Base-by-base conservation (phyloP, 2,888 invertebrate genomes). In the Patella ulyssiponensis region DNA sequence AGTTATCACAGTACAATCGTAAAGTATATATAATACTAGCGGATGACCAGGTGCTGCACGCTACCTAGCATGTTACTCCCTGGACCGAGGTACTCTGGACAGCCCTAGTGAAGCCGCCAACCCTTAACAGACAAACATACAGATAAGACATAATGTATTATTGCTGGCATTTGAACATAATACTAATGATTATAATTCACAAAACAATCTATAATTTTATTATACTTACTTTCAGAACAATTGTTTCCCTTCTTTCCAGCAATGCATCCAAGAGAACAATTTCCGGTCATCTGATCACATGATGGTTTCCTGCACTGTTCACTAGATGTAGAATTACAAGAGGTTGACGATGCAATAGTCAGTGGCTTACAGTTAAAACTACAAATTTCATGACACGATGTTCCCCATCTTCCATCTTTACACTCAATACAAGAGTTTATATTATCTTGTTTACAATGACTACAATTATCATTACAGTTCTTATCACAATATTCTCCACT, bases 401-500 rank as follows among this genome's bases (percentile, higher is more conserved):
- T 20, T 64, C 64, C 11, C 20, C 23, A 64, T 23, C 23, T 23
- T 64, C 64, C 64, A 64, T 64, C 64, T 20, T 64, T 12, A 64
- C 64, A 64, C 23, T 64, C 12, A 14, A 23, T 23, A 64, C 64
- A 64, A 9, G 20, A 23, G 12, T 23, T 23, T n/a, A 12, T 23
- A 23, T 64, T 14, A 64, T 64, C 9, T 23, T 64, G 64, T 12
- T 14, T 64, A 64, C 64, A 64, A 23, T 23, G 20, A 64, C 9
- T 64, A 64, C 64, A 64, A 23, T 64, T 64, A 11, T 64, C 14
- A 64, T 14, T 64, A 64, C 64, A 64, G 23, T 64, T 23, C 3
- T 23, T 20, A 27, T 84, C 77, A 81, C 86, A 86, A 11, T 77
- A 74, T 3, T 53, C 54, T n/a, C 85, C 85, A 70, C 79, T 83